Conservation (phyloP, 1,140 invertebrate genomes). For the Drosophila arizonae region DNA sequence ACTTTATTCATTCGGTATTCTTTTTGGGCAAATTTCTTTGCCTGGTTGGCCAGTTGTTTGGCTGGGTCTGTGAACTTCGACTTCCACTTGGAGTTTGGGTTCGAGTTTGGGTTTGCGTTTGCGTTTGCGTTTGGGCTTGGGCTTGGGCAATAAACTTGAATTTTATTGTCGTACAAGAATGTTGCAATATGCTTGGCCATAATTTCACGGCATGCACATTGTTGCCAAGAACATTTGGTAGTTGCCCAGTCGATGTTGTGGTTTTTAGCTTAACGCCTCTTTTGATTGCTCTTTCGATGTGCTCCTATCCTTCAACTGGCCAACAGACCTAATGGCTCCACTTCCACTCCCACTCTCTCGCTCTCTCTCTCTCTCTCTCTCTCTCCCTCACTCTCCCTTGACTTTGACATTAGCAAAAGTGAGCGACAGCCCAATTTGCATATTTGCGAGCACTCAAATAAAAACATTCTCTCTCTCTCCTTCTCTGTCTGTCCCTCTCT, state of each 20-base stretch:
- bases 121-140: too few relatives aligned
- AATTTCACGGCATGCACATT: slow-evolving; percentile 70
- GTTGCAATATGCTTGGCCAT: slow-evolving; percentile 79
- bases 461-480: not conserved
- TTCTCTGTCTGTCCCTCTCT: not conserved
- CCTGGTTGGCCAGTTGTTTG: slow-evolving; percentile 28
- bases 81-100: slow-evolving; percentile 21
- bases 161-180: slow-evolving; percentile 80
- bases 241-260: slow-evolving; percentile 55
- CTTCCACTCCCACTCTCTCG: too few relatives aligned
- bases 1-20: slow-evolving; percentile 38
- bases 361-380: too few relatives aligned
- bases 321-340: too few relatives aligned
- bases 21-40: slow-evolving; percentile 36
- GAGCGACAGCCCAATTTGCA: slow-evolving; percentile 34
- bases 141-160: slow-evolving; percentile 65
- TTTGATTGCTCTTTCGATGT: slow-evolving; percentile 44
- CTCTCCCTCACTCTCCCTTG: slow-evolving; percentile 3
- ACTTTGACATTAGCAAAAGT: slow-evolving; percentile 38
- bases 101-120: too few relatives aligned
- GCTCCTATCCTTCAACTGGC: slow-evolving; percentile 15
- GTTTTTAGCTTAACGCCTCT: slow-evolving; percentile 51
- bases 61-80: slow-evolving; percentile 32
- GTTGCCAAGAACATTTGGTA: slow-evolving; percentile 54
- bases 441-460: slow-evolving; percentile 26